Conservation (phyloP, 1,140 invertebrate species). For the Drosophila simulans region DNA sequence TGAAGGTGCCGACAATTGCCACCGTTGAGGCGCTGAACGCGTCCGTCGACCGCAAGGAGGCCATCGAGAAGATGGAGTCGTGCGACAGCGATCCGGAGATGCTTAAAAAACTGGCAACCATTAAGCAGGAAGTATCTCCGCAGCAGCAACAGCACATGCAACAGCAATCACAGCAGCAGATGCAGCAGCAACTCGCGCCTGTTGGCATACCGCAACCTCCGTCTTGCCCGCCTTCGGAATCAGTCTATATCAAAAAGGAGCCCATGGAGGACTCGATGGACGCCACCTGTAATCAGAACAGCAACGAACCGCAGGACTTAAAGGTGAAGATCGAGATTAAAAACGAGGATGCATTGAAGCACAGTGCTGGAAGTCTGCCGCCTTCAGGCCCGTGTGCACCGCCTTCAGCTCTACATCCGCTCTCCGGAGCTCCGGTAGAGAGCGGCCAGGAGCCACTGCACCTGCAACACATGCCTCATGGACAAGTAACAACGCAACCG, state of each 20-base stretch:
- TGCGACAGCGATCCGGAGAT: constrained; percentile 76
- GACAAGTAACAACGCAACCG: constrained; percentile 46
- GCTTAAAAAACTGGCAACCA: constrained; percentile 79
- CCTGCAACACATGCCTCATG: constrained; percentile 59
- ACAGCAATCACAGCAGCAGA: constrained; percentile 77
- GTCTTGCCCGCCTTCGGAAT: constrained; percentile 48
- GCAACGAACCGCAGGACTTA: constrained; percentile 83
- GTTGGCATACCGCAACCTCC: constrained; percentile 44
- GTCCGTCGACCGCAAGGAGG: constrained; percentile 75
- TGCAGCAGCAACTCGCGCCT: constrained; percentile 59
- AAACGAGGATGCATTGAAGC: constrained; percentile 70
- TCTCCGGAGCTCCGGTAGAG: constrained; percentile 28
- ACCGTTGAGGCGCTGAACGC: constrained; percentile 80
- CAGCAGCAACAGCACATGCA: constrained; percentile 62
- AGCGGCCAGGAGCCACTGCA: constrained; percentile 56
- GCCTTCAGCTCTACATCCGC: constrained; percentile 42
- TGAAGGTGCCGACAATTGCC: constrained; percentile 79
- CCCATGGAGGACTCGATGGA: constrained; percentile 84
- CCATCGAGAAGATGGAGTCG: constrained; percentile 75
- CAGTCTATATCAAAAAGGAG: constrained; percentile 84
- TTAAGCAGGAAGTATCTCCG: constrained; percentile 76
- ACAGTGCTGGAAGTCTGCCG: constrained; percentile 48
- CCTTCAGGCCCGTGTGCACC: constrained; percentile 35
- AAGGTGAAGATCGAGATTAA: constrained; percentile 84
- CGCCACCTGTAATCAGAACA: constrained; percentile 82